phyloP scores from a whole-genome alignment of 2,797 vertebrate genomes.

The Enteromius argenteus region DNA sequence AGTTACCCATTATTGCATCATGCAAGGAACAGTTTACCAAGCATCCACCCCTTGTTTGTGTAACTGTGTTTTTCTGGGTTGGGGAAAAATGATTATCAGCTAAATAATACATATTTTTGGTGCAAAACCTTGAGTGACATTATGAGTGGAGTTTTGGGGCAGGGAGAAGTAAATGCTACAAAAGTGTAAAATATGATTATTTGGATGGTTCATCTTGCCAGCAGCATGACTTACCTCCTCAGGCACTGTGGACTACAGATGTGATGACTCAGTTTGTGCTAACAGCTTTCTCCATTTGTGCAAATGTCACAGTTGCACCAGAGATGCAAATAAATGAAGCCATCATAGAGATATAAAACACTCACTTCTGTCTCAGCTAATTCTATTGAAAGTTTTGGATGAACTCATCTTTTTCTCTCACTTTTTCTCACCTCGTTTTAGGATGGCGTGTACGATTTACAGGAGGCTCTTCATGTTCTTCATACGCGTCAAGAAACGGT shows the following conservation, averaged over 20 bases:
- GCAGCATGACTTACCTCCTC: neutral
- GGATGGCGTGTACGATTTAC: slow-evolving; percentile 94
- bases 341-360: neutral
- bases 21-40: neutral
- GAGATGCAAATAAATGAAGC: slow-evolving; percentile 16
- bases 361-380: neutral
- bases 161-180: neutral
- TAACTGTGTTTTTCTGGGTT: neutral
- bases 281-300: slow-evolving; percentile 29
- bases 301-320: slow-evolving; percentile 23
- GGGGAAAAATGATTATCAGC: neutral
- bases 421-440: slow-evolving; percentile 60
- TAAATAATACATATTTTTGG: neutral
- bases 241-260: slow-evolving; percentile 11
- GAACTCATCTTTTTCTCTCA: slow-evolving; percentile 10
- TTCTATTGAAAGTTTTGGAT: neutral
- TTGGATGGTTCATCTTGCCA: neutral
- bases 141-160: neutral
- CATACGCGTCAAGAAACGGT: slow-evolving; percentile 88
- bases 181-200: neutral
- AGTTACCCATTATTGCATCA: neutral
- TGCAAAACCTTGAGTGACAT: neutral
- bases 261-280: slow-evolving; percentile 37
- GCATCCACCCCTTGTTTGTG: neutral
- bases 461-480: slow-evolving; percentile 89